These are phyloP conservation scores for Meiosimyza platycephala DNA, from an alignment of 2,888 invertebrate genomes.

Conservation along the genomic window DNA sequence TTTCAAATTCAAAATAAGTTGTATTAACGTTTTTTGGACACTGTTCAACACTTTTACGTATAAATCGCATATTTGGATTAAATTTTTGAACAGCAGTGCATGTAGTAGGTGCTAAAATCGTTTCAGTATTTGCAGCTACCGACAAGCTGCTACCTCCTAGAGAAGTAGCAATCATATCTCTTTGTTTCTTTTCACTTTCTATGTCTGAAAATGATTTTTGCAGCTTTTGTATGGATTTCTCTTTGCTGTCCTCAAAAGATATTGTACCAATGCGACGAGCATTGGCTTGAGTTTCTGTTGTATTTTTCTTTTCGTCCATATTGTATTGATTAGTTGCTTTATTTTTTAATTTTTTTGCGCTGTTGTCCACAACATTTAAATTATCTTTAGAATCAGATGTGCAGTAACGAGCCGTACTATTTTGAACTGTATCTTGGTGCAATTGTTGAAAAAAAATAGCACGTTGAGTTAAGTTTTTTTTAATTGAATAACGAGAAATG, in stretches of 20 bases:
- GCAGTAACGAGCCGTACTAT: background rate
- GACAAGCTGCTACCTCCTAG: constrained; percentile 26
- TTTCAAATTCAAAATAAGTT: constrained; percentile 63
- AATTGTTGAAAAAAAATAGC: constrained; percentile 16
- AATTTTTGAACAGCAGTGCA: constrained; percentile 50
- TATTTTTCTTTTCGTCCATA: constrained; percentile 11
- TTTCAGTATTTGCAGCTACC: constrained; percentile 23
- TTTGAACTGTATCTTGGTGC: background rate
- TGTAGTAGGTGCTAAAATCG: constrained; percentile 39
- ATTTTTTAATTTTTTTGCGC: constrained; percentile 1
- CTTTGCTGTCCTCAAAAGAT: constrained; percentile 52
- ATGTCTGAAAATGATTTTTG: constrained; percentile 26
- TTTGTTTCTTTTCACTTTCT: constrained; percentile 24
- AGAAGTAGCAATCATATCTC: constrained; percentile 33
- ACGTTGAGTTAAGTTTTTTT: constrained; percentile 1
- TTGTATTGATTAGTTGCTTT: constrained; percentile 10
- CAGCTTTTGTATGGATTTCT: constrained; percentile 48
- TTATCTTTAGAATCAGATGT: background rate
- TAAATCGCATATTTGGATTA: constrained; percentile 62
- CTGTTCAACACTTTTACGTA: constrained; percentile 66
- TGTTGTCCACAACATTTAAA: background rate
- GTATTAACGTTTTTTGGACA: constrained; percentile 58
- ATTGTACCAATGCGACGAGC: constrained; percentile 49
- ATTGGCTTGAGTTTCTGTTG: constrained; percentile 43
- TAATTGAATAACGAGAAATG: constrained; percentile 21